Evolutionary conservation across 2,888 invertebrate species (phyloP).

Genomic region (Phlogophora meticulosa): DNA sequence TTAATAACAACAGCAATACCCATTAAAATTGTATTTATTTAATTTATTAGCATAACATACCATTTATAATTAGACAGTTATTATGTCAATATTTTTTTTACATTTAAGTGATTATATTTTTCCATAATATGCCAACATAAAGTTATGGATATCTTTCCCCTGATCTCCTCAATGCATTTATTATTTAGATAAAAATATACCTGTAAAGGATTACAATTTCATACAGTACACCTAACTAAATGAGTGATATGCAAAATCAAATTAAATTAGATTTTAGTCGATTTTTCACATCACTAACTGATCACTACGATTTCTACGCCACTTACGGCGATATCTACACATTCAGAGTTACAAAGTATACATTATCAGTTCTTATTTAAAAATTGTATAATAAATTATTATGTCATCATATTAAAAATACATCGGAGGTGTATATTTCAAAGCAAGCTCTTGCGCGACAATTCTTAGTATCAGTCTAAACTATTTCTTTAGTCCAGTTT

Average conservation of each 20-base stretch:
- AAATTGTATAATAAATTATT: constrained; percentile 35
- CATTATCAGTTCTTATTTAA: constrained; percentile 28
- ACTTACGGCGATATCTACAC: constrained; percentile 32
- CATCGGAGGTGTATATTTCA: constrained; percentile 17
- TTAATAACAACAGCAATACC: constrained; percentile 23
- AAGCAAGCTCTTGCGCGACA: constrained; percentile 33
- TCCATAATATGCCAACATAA: constrained; percentile 28
- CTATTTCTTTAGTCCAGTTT: constrained; percentile 14
- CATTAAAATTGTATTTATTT: constrained; percentile 42
- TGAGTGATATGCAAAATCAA: constrained; percentile 35
- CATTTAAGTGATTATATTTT: constrained; percentile 27
- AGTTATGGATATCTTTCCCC: constrained; percentile 7
- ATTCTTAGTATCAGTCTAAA: constrained; percentile 16
- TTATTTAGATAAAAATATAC: constrained; percentile 28
- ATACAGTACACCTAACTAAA: constrained; percentile 29
- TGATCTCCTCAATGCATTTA: constrained; percentile 36
- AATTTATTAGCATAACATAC: constrained; percentile 38
- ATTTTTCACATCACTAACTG: constrained; percentile 34
- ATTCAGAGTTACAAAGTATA: constrained; percentile 32
- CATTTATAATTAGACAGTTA: constrained; percentile 28
- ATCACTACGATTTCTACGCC: neutral
- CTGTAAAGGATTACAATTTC: constrained; percentile 23
- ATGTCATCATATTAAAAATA: constrained; percentile 28
- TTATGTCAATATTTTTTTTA: constrained; percentile 33
- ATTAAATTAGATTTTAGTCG: constrained; percentile 22